These are phyloP conservation scores for Chaenodraco wilsoni DNA, from an alignment of 2,797 vertebrate genomes.

Conservation along the genomic window DNA sequence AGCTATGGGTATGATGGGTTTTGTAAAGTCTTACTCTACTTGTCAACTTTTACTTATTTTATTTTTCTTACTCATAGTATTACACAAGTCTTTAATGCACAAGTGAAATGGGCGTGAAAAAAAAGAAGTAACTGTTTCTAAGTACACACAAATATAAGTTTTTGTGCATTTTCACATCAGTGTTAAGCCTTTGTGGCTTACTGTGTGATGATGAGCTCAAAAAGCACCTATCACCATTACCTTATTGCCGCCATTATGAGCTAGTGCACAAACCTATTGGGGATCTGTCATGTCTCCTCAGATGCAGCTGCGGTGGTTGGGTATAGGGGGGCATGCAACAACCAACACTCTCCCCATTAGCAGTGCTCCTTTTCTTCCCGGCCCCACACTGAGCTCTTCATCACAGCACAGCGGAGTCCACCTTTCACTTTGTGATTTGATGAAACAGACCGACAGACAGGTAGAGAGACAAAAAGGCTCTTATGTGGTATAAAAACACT, in stretches of 20 bases:
- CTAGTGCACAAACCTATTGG: slow-evolving; percentile 21
- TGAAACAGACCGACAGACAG: not conserved
- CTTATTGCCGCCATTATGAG: slow-evolving; percentile 47
- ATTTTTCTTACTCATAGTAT: too few species aligned
- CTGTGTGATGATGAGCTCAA: not conserved
- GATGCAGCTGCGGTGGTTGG: slow-evolving; percentile 31
- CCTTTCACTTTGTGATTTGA: slow-evolving; percentile 6
- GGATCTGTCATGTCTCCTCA: slow-evolving; percentile 38
- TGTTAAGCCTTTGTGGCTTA: not conserved
- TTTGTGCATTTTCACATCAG: not conserved
- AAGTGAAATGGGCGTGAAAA: too few species aligned
- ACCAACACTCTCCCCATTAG: slow-evolving; percentile 55
- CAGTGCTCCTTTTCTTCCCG: not conserved
- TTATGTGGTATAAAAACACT: not conserved
- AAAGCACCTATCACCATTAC: slow-evolving; percentile 9
- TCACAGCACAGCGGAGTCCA: slow-evolving; percentile 26
- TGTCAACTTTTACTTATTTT: too few species aligned
- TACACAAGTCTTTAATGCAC: too few species aligned
- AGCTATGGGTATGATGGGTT: too few species aligned
- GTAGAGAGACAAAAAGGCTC: slow-evolving; percentile 1
- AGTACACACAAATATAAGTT: not conserved
- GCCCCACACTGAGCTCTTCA: slow-evolving; percentile 33
- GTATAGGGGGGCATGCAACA: slow-evolving; percentile 51
- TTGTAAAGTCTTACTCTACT: too few species aligned
- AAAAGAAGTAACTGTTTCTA: not conserved